Evolutionary conservation across 2,797 vertebrate genomes (phyloP).

Genomic region (Danionella dracula): DNA sequence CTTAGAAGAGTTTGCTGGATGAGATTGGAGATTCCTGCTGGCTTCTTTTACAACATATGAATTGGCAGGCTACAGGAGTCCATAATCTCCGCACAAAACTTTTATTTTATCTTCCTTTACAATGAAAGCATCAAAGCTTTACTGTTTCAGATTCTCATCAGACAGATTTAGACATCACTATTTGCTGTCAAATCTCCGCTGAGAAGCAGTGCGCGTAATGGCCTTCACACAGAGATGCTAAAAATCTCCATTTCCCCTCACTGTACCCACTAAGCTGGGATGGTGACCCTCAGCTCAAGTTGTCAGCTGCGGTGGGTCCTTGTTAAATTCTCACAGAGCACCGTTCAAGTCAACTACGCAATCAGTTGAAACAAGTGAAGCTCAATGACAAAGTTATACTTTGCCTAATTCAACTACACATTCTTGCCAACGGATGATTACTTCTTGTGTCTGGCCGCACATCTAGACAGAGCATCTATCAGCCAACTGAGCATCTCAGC

Average conservation of each 20-base stretch:
- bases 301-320: slow-evolving; percentile 36
- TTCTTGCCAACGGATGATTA: slow-evolving; percentile 58
- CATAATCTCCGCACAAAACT: slow-evolving; percentile 68
- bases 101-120: slow-evolving; percentile 59
- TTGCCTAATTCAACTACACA: slow-evolving; percentile 48
- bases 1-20: slow-evolving; percentile 51
- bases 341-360: slow-evolving; percentile 39
- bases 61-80: slow-evolving; percentile 71
- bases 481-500: slow-evolving; percentile 59
- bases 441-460: slow-evolving; percentile 52
- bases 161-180: slow-evolving; percentile 61
- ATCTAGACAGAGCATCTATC: slow-evolving; percentile 61
- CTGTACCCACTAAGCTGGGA: slow-evolving; percentile 57
- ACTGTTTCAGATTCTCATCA: slow-evolving; percentile 54
- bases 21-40: slow-evolving; percentile 70
- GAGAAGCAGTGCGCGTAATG: slow-evolving; percentile 59
- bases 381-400: slow-evolving; percentile 51
- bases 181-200: slow-evolving; percentile 52
- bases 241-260: slow-evolving; percentile 62
- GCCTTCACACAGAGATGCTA: slow-evolving; percentile 59
- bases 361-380: slow-evolving; percentile 49
- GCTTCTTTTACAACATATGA: slow-evolving; percentile 71
- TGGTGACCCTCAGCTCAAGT: slow-evolving; percentile 42
- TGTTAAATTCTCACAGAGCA: slow-evolving; percentile 55
- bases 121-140: slow-evolving; percentile 51